Evolutionary conservation across 2,888 invertebrate species (phyloP), one percentile per base, ranked within the genome.

Genomic region (Axea sp.): DNA sequence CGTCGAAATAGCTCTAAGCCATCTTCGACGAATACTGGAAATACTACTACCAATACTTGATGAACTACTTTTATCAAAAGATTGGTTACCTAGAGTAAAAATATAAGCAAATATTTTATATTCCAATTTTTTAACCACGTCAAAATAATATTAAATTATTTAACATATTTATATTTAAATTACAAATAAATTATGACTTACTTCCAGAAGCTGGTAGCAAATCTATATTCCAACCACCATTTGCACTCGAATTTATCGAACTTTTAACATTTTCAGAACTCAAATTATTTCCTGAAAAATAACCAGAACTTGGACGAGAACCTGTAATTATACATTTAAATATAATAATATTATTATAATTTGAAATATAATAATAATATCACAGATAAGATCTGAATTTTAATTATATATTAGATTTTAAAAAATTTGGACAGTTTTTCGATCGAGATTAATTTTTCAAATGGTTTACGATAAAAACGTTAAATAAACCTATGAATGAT

Each of bases 21-120:
- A 90, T 49, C 91, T 87, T 55, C 91, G 88, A 69, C 90, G 90
- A 22, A 91, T 83, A 77, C 90, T 90, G 76, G 90, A 90, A 55
- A 90, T 88, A 73, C 90, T 90, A 60, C 88, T 88, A 28, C 84
- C 84, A 37, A 81, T 80, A 8, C 82, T 81, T 7, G 86, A 83
- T 2, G 82, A 82, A 51, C 80, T 82, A 33, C 79, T 83, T 60
- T 83, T 83, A 41, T 86, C 85, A 62, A 85, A 57, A 8, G 86
- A 86, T 8, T 87, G 85, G 3, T 83, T 83, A 78, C 86, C 87
- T 87, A 43, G 19, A 51, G n/a, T 24, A 30, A 6, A 37, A 33
- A 37, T 15, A 19, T 39, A 31, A 39, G 12, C 17, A 9, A 35
- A 37, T 22, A 43, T 60, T 41, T n/a, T n/a, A n/a, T n/a, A n/a